Evolutionary conservation across 2,888 invertebrate genomes (phyloP).

Genomic region (Drosophila differens): DNA sequence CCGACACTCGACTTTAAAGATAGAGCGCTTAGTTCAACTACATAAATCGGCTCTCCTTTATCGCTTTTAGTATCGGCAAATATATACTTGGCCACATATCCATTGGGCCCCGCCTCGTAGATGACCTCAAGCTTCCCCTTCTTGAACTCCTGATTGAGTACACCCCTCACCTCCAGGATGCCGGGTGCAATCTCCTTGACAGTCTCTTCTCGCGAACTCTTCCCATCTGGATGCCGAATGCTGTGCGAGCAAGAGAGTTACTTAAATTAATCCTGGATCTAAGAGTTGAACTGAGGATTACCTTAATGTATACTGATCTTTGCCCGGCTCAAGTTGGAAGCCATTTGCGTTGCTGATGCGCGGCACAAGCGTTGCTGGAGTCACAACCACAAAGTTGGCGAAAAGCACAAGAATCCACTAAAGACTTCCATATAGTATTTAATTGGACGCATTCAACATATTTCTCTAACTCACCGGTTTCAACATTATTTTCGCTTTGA

Average conservation of each 20-base stretch:
- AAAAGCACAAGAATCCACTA: conserved; percentile 39
- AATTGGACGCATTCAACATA: background rate
- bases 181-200: conserved; percentile 54
- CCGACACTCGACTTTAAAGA: conserved; percentile 38
- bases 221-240: conserved; percentile 41
- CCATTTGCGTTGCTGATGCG: conserved; percentile 33
- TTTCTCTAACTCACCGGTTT: conserved; percentile 41
- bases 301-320: conserved; percentile 54
- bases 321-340: conserved; percentile 35
- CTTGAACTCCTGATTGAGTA: conserved; percentile 34
- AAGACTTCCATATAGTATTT: conserved; percentile 2
- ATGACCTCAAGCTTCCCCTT: conserved; percentile 30
- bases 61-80: background rate
- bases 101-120: conserved; percentile 64
- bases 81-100: conserved; percentile 62
- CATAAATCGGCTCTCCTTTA: background rate
- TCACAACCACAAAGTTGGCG: conserved; percentile 9
- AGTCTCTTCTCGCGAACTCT: conserved; percentile 48
- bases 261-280: background rate
- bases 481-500: conserved; percentile 16
- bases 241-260: conserved; percentile 15
- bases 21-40: background rate
- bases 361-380: conserved; percentile 35
- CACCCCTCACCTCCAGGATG: conserved; percentile 39
- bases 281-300: conserved; percentile 8